Evolutionary conservation across 2,888 invertebrate genomes (phyloP), one percentile per base, ranked within the genome.

Genomic region (Hemistola chrysoprasaria): DNA sequence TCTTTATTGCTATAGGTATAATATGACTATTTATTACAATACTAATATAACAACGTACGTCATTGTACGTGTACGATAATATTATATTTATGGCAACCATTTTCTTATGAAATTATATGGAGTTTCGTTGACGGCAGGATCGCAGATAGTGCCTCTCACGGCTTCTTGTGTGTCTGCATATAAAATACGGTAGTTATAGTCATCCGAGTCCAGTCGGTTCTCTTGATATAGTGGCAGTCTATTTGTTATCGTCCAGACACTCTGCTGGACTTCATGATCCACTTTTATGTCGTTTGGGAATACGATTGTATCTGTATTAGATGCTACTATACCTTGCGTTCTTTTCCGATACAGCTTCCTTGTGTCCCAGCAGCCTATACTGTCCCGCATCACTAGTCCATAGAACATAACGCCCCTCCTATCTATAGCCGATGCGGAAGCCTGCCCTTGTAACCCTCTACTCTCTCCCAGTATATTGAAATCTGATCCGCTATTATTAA

Each of bases 221-320:
- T 92, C 94, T 33, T 95, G 90, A 71, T 92, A 95, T 75, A 93
- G 90, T 0, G 95, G 95, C 44, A 96, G 71, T 11, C 90, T 90
- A 71, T 96, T 95, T 1, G 94, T 92, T 54, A 96, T 88, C 2
- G 95, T 90, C 95, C 95, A 96, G 5, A 95, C 86, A 38, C 90
- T 93, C 62, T 95, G 93, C 24, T 90, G 86, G 6, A 78, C 62
- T 23, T 93, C 93, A 42, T 92, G 90, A 61, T 96, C 95, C 6
- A 95, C 87, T 73, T 94, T 94, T 26, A 96, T 74, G 65, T 96
- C 96, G 61, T 96, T 96, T 0, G 96, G 95, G 66, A 95, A 96
- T 8, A 95, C 85, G 47, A 96, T 78, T 0, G 93, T 92, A 6
- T 91, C 90, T 1, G 89, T 75, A 71, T 92, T 92, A 22, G 80